Conservation (phyloP, 2,113 vertebrate genomes). For the Nerophis ophidion region DNA sequence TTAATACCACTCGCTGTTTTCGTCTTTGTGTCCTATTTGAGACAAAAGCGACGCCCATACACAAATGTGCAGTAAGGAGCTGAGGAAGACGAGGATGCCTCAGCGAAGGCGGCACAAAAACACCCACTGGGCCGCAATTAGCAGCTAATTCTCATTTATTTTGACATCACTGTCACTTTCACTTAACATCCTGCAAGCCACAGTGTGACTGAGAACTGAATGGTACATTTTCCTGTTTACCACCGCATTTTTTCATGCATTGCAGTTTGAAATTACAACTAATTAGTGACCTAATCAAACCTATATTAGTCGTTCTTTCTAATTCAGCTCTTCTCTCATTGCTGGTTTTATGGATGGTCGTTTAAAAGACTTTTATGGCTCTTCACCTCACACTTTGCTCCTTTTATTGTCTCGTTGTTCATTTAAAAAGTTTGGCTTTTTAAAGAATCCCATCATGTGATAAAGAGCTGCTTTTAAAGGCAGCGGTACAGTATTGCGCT, state of each 20-base stretch:
- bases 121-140: background rate
- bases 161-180: too few relatives aligned
- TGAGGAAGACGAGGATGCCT: conserved; percentile 39
- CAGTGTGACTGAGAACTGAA: background rate
- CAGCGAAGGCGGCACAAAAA: conserved; percentile 1
- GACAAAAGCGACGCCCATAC: conserved; percentile 5
- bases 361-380: background rate
- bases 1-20: conserved; percentile 30
- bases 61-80: conserved; percentile 27
- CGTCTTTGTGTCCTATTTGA: conserved; percentile 17
- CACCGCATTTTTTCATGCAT: background rate
- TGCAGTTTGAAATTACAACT: background rate
- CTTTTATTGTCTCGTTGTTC: background rate
- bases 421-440: conserved; percentile 1
- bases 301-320: background rate
- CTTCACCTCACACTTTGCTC: too few relatives aligned
- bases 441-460: background rate
- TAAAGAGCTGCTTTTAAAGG: too few relatives aligned
- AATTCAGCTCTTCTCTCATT: background rate
- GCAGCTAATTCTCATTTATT: too few relatives aligned
- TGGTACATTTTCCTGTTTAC: background rate
- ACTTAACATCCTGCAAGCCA: too few relatives aligned
- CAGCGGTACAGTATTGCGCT: too few relatives aligned
- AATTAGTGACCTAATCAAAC: conserved; percentile 1
- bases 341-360: background rate